phyloP scores from a whole-genome alignment of 2,797 vertebrate species.

The Sciaenops ocellatus region DNA sequence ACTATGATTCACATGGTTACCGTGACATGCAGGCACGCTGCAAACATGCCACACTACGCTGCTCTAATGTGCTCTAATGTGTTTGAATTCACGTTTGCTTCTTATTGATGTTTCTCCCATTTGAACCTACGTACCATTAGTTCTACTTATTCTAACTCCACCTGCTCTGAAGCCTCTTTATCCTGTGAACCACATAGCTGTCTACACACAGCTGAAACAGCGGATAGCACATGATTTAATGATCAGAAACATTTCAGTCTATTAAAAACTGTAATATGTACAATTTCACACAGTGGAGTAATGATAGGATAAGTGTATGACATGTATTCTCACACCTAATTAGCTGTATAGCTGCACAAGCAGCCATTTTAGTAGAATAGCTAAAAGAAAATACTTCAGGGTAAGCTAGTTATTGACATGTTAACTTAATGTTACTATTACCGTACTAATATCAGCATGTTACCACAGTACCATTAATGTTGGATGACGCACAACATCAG shows the following conservation, averaged over 20 bases:
- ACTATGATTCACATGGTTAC: constrained; percentile 59
- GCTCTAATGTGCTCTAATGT: constrained; percentile 48
- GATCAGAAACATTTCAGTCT: not conserved
- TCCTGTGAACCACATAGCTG: not conserved
- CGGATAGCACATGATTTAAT: not conserved
- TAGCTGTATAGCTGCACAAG: not conserved
- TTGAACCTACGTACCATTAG: constrained; percentile 7
- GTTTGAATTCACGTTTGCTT: constrained; percentile 59
- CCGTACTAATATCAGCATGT: too few species aligned
- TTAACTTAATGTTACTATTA: too few species aligned
- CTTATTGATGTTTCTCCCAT: constrained; percentile 44
- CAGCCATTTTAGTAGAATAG: not conserved
- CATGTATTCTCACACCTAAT: not conserved
- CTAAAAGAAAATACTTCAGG: not conserved
- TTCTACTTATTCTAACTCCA: constrained; percentile 16
- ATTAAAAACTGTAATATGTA: constrained; percentile 1
- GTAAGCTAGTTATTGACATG: constrained; percentile 8
- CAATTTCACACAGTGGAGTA: not conserved
- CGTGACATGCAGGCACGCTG: constrained; percentile 51
- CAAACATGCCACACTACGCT: constrained; percentile 47
- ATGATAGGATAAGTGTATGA: too few species aligned
- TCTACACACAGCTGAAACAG: not conserved
- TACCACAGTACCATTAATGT: too few species aligned
- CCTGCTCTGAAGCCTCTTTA: constrained; percentile 24
- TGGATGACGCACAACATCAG: too few species aligned